These are phyloP conservation scores for Ochlodes sylvanus DNA, from an alignment of 2,888 invertebrate genomes.

Conservation along the genomic window DNA sequence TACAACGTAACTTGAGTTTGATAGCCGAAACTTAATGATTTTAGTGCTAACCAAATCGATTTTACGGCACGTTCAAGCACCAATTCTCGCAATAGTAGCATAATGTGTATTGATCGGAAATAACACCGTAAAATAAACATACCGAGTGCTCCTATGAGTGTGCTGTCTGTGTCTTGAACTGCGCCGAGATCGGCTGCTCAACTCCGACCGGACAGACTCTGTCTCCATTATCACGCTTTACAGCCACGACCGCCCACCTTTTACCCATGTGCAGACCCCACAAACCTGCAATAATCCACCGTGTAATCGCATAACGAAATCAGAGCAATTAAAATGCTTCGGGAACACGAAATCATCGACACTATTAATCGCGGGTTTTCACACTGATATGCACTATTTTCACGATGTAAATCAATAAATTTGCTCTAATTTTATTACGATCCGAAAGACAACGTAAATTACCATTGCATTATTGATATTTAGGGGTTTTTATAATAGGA, in stretches of 20 bases:
- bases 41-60: slow-evolving; percentile 15
- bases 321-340: slow-evolving; percentile 75
- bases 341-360: slow-evolving; percentile 61
- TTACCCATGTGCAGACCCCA: slow-evolving; percentile 69
- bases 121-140: slow-evolving; percentile 47
- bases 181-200: slow-evolving; percentile 92
- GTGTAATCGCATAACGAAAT: slow-evolving; percentile 62
- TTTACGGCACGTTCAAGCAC: slow-evolving; percentile 19
- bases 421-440: slow-evolving; percentile 21
- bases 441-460: slow-evolving; percentile 48
- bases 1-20: background rate
- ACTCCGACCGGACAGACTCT: slow-evolving; percentile 96
- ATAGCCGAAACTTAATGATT: background rate
- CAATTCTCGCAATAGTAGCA: background rate
- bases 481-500: slow-evolving; percentile 60
- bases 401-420: slow-evolving; percentile 9
- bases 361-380: slow-evolving; percentile 44
- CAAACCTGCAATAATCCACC: slow-evolving; percentile 63
- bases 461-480: slow-evolving; percentile 66
- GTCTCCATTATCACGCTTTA: slow-evolving; percentile 90
- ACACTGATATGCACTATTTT: slow-evolving; percentile 46
- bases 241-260: slow-evolving; percentile 48
- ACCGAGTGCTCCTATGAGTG: slow-evolving; percentile 89
- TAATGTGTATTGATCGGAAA: background rate
- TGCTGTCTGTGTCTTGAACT: slow-evolving; percentile 87